Conservation (phyloP, 2,113 vertebrate species). For the Scortum barcoo region DNA sequence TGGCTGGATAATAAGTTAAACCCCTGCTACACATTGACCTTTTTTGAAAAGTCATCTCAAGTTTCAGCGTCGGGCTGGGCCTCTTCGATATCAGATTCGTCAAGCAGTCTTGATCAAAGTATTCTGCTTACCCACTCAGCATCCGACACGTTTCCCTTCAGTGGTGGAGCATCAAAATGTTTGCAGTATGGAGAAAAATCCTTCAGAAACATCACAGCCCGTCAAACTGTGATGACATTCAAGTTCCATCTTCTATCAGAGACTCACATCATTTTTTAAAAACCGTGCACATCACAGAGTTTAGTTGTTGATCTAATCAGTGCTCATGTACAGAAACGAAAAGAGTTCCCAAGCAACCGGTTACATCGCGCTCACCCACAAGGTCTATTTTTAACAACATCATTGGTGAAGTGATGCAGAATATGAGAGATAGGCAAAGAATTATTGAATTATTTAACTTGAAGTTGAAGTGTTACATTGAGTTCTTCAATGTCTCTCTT, state of each 20-base stretch:
- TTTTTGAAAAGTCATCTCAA: slow-evolving; percentile 15
- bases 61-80: background rate
- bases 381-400: slow-evolving; percentile 15
- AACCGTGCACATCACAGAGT: slow-evolving; percentile 11
- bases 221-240: background rate
- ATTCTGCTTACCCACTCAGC: slow-evolving; percentile 11
- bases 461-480: background rate
- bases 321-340: background rate
- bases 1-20: background rate
- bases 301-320: slow-evolving; percentile 12
- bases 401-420: slow-evolving; percentile 20
- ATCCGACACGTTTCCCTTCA: slow-evolving; percentile 11
- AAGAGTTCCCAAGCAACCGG: slow-evolving; percentile 28
- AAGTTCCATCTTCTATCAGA: slow-evolving; percentile 27
- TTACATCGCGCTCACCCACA: slow-evolving; percentile 3
- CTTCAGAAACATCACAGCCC: slow-evolving; percentile 30
- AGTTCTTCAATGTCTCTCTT: background rate
- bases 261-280: background rate
- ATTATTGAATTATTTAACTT: background rate
- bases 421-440: background rate
- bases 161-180: slow-evolving; percentile 22
- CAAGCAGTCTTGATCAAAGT: slow-evolving; percentile 53
- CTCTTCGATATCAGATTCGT: slow-evolving; percentile 13
- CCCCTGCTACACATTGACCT: background rate
- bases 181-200: background rate